phyloP scores from a whole-genome alignment of 2,113 vertebrate genomes.

The Numenius arquata region DNA sequence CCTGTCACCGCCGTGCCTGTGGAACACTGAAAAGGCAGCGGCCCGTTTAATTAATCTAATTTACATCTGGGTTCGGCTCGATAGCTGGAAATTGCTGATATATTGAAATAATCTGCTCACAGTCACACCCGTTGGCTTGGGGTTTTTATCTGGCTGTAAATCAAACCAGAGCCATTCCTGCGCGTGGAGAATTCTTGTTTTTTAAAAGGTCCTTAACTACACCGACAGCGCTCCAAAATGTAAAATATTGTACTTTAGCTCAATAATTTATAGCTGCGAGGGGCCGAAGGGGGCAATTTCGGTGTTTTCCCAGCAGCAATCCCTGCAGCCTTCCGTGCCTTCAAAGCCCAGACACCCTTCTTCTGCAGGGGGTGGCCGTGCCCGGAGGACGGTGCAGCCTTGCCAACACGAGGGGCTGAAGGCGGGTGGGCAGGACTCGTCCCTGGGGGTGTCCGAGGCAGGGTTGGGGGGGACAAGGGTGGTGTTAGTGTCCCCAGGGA shows the following conservation, averaged over 20 bases:
- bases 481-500: not conserved
- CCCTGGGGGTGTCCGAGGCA: not conserved
- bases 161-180: not conserved
- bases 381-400: not conserved
- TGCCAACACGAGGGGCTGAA: not conserved
- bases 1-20: accelerated
- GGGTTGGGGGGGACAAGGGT: accelerated
- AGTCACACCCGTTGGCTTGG: not conserved
- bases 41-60: not conserved
- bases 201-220: not conserved
- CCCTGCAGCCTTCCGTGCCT: not conserved
- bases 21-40: not conserved
- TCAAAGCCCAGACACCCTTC: accelerated
- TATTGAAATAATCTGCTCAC: not conserved
- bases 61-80: not conserved
- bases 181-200: accelerated
- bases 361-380: not conserved
- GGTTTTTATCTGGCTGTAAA: not conserved
- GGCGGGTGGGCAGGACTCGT: accelerated
- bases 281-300: accelerated
- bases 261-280: accelerated
- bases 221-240: not conserved
- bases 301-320: not conserved
- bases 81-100: not conserved
- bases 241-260: not conserved